These are phyloP conservation scores for Chaetops frenatus DNA, from an alignment of 2,113 vertebrate genomes.

Conservation along the genomic window DNA sequence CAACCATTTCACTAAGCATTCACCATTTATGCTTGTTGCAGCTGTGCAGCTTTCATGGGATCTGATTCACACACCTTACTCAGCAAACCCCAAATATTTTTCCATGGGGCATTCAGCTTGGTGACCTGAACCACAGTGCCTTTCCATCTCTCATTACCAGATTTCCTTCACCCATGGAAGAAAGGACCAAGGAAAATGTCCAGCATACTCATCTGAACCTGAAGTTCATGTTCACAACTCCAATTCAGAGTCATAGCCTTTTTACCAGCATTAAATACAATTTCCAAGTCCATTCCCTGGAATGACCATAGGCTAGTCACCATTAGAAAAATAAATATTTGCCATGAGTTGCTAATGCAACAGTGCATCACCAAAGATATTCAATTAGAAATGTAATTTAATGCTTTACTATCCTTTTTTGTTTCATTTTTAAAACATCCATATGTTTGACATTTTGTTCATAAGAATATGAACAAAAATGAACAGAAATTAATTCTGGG, in stretches of 20 bases:
- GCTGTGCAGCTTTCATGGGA: not conserved
- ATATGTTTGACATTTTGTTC: conserved; percentile 28
- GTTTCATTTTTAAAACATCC: conserved; percentile 4
- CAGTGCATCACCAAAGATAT: not conserved
- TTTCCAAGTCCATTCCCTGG: not conserved
- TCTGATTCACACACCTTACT: not conserved
- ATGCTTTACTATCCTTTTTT: not conserved
- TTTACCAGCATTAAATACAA: not conserved
- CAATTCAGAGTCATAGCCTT: not conserved
- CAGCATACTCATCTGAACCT: not conserved
- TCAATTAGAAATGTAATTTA: not conserved
- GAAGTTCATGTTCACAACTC: not conserved
- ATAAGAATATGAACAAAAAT: not conserved
- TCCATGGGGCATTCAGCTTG: not conserved
- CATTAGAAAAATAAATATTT: not conserved
- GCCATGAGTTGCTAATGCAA: not conserved
- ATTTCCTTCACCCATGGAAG: not conserved
- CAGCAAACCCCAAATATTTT: not conserved
- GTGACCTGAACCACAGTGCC: not conserved
- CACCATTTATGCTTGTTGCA: not conserved
- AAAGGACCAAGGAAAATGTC: not conserved
- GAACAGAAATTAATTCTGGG: not conserved
- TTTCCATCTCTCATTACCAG: not conserved
- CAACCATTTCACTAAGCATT: not conserved
- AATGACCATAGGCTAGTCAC: not conserved